A percentile compares a stretch with the other conserved stretches of the same genome.
These are phyloP conservation scores for Cephus nigrinus DNA, from an alignment of 2,888 invertebrate genomes.

Conservation along the genomic window DNA sequence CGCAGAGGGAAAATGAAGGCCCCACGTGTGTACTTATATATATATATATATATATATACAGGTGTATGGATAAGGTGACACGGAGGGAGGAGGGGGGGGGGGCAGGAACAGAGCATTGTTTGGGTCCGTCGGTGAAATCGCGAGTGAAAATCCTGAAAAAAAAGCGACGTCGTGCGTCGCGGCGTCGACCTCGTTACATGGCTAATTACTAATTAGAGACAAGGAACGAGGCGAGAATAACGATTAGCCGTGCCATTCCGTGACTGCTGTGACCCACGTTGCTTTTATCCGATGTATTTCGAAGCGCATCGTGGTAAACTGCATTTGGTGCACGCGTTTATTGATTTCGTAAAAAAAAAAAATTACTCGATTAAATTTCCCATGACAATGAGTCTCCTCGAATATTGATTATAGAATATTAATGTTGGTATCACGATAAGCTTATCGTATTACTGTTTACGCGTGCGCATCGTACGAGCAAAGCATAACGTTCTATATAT, in stretches of 20 bases:
- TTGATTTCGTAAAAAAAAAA: background rate
- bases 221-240: background rate
- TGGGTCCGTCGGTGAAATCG: background rate
- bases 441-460: too few species aligned
- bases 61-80: background rate
- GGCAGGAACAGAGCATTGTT: background rate
- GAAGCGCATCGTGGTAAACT: background rate
- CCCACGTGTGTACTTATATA: background rate
- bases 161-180: background rate
- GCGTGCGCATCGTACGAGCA: background rate
- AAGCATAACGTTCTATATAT: background rate
- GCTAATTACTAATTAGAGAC: constrained; percentile 1
- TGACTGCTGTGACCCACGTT: too few species aligned
- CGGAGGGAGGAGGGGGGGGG: background rate
- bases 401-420: too few species aligned
- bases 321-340: background rate
- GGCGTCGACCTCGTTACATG: background rate
- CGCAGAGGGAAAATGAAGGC: background rate
- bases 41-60: too few species aligned
- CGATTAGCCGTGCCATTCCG: background rate
- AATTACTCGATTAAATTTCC: background rate
- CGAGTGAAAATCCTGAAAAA: background rate
- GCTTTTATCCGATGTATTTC: background rate
- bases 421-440: too few species aligned
- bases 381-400: background rate